Conservation (phyloP, 1,140 invertebrate species). For the Drosophila pectinifera region DNA sequence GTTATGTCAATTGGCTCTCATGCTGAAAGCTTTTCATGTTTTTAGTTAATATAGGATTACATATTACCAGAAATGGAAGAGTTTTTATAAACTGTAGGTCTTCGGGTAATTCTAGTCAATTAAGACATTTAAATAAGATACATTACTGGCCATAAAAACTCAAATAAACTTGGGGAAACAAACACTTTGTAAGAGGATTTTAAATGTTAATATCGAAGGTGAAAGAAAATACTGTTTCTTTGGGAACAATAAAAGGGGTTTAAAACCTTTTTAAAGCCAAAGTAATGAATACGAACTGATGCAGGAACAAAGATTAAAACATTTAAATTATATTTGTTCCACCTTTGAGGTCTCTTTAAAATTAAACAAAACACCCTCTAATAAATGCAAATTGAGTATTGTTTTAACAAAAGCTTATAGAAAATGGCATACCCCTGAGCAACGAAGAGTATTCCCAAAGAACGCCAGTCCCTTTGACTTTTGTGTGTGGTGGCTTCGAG, state of each 20-base stretch:
- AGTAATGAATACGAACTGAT: neutral
- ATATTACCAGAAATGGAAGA: neutral
- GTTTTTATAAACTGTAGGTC: neutral
- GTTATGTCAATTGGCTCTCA: neutral
- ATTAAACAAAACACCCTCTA: neutral
- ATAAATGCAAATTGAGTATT: constrained; percentile 12
- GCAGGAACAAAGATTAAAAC: neutral
- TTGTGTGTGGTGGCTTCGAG: constrained; percentile 14
- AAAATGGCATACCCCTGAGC: constrained; percentile 2
- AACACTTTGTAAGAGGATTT: neutral
- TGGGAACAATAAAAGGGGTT: neutral
- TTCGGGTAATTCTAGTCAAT: neutral
- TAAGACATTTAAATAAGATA: constrained; percentile 9
- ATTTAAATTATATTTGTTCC: neutral
- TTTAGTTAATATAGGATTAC: neutral
- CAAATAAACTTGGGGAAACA: constrained; percentile 4
- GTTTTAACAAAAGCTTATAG: neutral
- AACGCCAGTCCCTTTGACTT: constrained; percentile 26
- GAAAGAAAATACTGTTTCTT: neutral
- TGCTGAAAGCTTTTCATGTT: neutral
- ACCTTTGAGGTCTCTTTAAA: neutral
- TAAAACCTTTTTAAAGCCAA: neutral
- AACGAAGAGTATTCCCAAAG: constrained; percentile 30
- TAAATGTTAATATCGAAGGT: constrained; percentile 1
- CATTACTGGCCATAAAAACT: constrained; percentile 1